Percentiles rank a stretch among this genome's conserved stretches.
Conservation (phyloP, 2,888 invertebrate genomes). For the Agonopterix subpropinquella region DNA sequence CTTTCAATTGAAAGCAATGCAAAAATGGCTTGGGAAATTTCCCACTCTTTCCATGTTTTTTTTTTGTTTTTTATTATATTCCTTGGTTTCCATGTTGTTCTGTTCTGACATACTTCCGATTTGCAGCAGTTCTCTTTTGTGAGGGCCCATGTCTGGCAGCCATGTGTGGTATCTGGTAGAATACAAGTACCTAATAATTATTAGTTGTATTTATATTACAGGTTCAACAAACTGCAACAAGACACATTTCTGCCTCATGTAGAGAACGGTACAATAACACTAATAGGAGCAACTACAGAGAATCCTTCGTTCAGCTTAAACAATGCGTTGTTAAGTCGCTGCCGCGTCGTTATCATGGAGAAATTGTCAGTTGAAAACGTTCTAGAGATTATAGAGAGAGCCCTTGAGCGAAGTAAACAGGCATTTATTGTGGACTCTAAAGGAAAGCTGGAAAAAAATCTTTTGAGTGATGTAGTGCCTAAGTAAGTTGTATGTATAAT, state of each 20-base stretch:
- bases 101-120: too few species aligned
- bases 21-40: too few species aligned
- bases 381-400: slow-evolving; percentile 76
- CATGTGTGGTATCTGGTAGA: too few species aligned
- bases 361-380: slow-evolving; percentile 79
- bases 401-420: slow-evolving; percentile 51
- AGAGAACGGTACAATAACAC: slow-evolving; percentile 84
- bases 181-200: too few species aligned
- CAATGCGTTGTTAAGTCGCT: slow-evolving; percentile 85
- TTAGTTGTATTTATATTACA: too few species aligned
- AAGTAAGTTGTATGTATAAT: slow-evolving; percentile 22
- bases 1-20: too few species aligned
- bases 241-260: slow-evolving; percentile 88
- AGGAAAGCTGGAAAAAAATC: slow-evolving; percentile 17
- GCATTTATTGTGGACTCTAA: slow-evolving; percentile 36
- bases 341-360: slow-evolving; percentile 83
- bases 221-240: slow-evolving; percentile 90
- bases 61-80: too few species aligned
- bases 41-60: too few species aligned
- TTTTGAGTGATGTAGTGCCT: slow-evolving; percentile 20
- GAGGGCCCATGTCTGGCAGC: too few species aligned
- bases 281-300: slow-evolving; percentile 91
- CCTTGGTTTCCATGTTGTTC: too few species aligned
- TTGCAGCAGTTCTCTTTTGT: too few species aligned
- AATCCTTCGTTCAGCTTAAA: slow-evolving; percentile 92